Conservation (phyloP, 2,888 invertebrate species). For the Pseudoips prasinana region DNA sequence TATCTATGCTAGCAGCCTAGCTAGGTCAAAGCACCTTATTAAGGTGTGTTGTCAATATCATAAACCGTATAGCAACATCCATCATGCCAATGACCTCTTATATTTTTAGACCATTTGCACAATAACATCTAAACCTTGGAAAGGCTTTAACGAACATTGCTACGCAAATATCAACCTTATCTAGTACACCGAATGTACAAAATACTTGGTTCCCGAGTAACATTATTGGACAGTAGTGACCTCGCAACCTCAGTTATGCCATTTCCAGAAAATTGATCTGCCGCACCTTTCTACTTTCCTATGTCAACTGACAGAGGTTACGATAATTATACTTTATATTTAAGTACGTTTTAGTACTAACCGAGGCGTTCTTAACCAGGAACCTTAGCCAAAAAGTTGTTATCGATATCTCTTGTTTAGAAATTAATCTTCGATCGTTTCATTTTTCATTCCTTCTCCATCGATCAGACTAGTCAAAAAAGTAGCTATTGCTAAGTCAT, state of each 20-base stretch:
- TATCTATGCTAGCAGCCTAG: not conserved
- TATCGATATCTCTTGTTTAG: no score
- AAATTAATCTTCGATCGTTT: no score
- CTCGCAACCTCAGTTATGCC: constrained; percentile 54
- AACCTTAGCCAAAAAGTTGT: no score
- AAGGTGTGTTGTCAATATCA: constrained; percentile 25
- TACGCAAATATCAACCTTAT: constrained; percentile 31
- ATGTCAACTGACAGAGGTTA: constrained; percentile 17
- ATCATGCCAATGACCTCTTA: constrained; percentile 57
- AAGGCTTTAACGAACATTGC: constrained; percentile 25
- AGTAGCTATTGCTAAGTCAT: no score
- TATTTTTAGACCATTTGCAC: constrained; percentile 50
- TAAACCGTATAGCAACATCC: constrained; percentile 46
- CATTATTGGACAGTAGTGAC: constrained; percentile 42
- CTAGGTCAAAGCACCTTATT: constrained; percentile 37
- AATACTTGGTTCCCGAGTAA: constrained; percentile 22
- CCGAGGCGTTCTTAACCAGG: no score
- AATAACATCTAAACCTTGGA: constrained; percentile 39
- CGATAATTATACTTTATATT: no score
- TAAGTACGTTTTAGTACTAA: no score
- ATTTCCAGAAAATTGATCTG: constrained; percentile 52
- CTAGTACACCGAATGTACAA: constrained; percentile 15
- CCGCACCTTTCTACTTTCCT: constrained; percentile 53
- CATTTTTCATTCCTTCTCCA: no score
- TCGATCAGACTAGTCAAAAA: no score